Base-by-base conservation (phyloP, 2,888 invertebrate species). In the Spilarctia lutea region DNA sequence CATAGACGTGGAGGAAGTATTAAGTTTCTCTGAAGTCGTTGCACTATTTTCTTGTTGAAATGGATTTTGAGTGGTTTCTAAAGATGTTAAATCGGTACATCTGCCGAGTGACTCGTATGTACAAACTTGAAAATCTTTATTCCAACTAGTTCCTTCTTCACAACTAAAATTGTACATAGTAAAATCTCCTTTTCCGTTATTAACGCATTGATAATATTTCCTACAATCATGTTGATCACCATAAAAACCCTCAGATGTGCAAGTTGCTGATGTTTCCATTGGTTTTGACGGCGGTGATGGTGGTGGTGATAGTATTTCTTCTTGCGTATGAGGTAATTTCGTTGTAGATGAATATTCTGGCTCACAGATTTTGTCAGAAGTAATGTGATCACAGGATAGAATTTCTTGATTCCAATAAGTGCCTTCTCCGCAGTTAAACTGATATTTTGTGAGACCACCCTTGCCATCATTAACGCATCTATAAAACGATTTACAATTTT, bases 401-500 rank as follows among this genome's bases (percentile, higher is more conserved):
- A 97, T 92, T 72, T 96, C 93, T 75, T 96, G 96, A 92, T 98
- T 98, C 98, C 98, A 98, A 52, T 97, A 97, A 10, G 98, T 98
- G 71, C 98, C 98, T 73, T 97, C 96, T 6, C 97, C 97, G 90
- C 98, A 98, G 24, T 94, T 94, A 89, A 97, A 98, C 79, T 97
- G 97, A 88, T 97, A 97, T 91, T 96, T 97, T 68, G 93, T 96
- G 84, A 94, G 97, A 6, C 95, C 95, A 77, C 96, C 96, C 45
- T 96, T 92, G 0, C 96, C 97, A 86, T 96, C 96, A 75, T 96
- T 94, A 35, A 98, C 97, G 91, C 98, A 98, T 81, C 98, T 96
- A 88, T 97, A 98, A 93, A 98, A 98, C 89, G 97, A 97, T 77
- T 96, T 97, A 87, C 98, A 98, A 86, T 98, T 96, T 67, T 93